phyloP scores from a whole-genome alignment of 2,113 vertebrate genomes.

The Ptyas mucosa region DNA sequence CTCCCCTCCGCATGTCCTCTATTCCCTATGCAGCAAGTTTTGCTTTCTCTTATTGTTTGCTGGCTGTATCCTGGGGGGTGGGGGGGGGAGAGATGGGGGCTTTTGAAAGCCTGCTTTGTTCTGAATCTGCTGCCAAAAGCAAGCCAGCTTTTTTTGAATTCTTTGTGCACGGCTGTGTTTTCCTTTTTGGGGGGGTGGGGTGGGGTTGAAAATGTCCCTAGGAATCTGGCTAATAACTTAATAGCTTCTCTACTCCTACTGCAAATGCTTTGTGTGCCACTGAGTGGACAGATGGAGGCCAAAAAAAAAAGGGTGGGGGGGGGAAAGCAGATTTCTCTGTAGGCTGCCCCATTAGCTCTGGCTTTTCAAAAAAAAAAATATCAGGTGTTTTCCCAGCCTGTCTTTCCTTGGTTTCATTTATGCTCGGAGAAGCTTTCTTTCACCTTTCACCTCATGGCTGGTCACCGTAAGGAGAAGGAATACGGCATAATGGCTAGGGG shows the following conservation, averaged over 20 bases:
- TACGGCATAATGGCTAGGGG: conserved; percentile 11
- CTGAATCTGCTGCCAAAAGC: conserved; percentile 37
- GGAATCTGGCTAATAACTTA: conserved; percentile 70
- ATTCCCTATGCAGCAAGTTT: conserved; percentile 26
- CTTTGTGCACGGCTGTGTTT: background rate
- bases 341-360: conserved; percentile 27
- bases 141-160: conserved; percentile 4
- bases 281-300: conserved; percentile 46
- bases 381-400: conserved; percentile 33
- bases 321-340: conserved; percentile 30
- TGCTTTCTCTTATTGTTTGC: conserved; percentile 50
- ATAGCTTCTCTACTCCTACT: conserved; percentile 45
- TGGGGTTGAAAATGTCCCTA: conserved; percentile 28
- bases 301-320: background rate
- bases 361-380: conserved; percentile 8
- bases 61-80: conserved; percentile 13
- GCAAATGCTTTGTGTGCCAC: conserved; percentile 50
- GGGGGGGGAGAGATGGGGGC: background rate
- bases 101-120: conserved; percentile 70
- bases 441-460: background rate
- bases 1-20: background rate
- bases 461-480: background rate
- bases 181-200: background rate
- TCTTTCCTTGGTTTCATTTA: conserved; percentile 10
- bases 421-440: background rate